Conservation (phyloP, 1,140 invertebrate genomes). For the Drosophila kikkawai region DNA sequence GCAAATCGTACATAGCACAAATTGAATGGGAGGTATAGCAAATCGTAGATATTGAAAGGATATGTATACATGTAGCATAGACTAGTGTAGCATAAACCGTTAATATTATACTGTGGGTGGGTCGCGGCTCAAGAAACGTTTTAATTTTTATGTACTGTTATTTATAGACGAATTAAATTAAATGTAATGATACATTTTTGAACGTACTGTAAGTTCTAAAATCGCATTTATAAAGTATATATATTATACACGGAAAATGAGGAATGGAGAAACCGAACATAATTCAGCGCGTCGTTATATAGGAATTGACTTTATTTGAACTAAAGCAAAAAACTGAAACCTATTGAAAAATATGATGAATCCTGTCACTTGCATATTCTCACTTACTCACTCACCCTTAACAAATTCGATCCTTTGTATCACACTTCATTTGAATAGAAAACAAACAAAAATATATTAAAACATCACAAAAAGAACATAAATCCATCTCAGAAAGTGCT, state of each 20-base stretch:
- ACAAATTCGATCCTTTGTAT: slow-evolving; percentile 23
- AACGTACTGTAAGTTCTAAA: slow-evolving; percentile 83
- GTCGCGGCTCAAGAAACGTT: slow-evolving; percentile 70
- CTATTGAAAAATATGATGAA: slow-evolving; percentile 33
- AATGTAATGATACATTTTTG: slow-evolving; percentile 67
- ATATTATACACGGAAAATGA: slow-evolving; percentile 57
- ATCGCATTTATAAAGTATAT: slow-evolving; percentile 79
- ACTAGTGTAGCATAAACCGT: slow-evolving; percentile 68
- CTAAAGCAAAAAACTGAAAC: slow-evolving; percentile 43
- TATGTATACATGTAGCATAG: slow-evolving; percentile 61
- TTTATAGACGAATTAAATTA: slow-evolving; percentile 56
- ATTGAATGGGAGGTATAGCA: slow-evolving; percentile 59
- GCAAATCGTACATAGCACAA: slow-evolving; percentile 76
- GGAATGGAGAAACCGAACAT: slow-evolving; percentile 37
- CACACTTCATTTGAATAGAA: slow-evolving; percentile 22
- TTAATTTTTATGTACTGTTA: slow-evolving; percentile 78
- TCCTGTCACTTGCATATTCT: slow-evolving; percentile 35
- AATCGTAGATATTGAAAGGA: slow-evolving; percentile 67
- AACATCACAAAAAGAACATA: slow-evolving; percentile 2
- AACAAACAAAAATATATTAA: slow-evolving; percentile 1
- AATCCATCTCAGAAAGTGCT: slow-evolving; percentile 45
- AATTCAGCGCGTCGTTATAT: slow-evolving; percentile 74
- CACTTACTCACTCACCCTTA: slow-evolving; percentile 15
- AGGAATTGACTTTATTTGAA: slow-evolving; percentile 74
- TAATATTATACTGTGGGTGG: slow-evolving; percentile 46